A percentile compares a stretch with the other conserved stretches of the same genome.
These are phyloP conservation scores for Tigriopus californicus DNA, from an alignment of 2,888 invertebrate genomes.

Conservation along the genomic window DNA sequence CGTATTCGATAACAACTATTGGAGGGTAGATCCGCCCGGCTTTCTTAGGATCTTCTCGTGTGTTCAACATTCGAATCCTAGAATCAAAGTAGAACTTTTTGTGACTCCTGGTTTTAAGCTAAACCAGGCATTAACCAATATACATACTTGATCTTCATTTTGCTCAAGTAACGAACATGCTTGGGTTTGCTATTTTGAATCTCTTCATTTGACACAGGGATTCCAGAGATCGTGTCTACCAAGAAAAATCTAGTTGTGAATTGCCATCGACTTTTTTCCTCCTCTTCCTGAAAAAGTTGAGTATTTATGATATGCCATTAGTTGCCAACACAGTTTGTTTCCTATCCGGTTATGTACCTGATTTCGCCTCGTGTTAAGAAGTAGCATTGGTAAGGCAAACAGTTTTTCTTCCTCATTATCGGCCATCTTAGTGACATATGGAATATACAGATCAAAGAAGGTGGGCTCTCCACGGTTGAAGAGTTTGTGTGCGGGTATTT, in stretches of 20 bases:
- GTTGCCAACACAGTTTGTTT: neutral
- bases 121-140: neutral
- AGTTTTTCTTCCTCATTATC: neutral
- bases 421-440: neutral
- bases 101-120: neutral
- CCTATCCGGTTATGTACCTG: neutral
- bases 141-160: neutral
- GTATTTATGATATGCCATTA: no score
- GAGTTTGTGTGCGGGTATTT: constrained; percentile 15
- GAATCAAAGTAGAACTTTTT: neutral
- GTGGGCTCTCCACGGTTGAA: constrained; percentile 6
- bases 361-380: constrained; percentile 2
- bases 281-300: constrained; percentile 1
- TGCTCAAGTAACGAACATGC: constrained; percentile 6
- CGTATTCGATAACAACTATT: constrained; percentile 38
- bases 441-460: constrained; percentile 11
- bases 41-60: constrained; percentile 8
- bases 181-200: neutral
- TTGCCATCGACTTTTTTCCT: neutral
- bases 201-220: neutral
- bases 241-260: constrained; percentile 6
- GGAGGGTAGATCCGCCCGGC: constrained; percentile 37
- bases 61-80: neutral
- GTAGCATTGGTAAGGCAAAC: constrained; percentile 10
- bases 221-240: constrained; percentile 1